Conservation (phyloP, 2,888 invertebrate genomes). For the Oligia latruncula region DNA sequence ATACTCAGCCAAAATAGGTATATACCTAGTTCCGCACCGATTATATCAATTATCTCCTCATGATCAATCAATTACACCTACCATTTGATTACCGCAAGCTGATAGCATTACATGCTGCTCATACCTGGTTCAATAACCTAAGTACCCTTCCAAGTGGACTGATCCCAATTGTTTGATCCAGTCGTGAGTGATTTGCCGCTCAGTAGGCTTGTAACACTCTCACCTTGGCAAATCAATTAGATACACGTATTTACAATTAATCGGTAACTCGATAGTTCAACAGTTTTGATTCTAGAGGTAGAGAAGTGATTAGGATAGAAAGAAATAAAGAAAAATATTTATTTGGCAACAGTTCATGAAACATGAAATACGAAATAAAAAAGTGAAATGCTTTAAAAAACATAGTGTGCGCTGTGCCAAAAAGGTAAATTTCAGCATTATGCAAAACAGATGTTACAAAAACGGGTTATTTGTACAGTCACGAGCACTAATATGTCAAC, state of each 20-base stretch:
- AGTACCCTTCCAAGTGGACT: constrained; percentile 1
- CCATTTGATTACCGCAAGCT: neutral
- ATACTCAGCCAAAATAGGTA: too few relatives aligned
- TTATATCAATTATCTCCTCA: neutral
- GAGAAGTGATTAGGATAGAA: too few relatives aligned
- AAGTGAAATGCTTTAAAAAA: neutral
- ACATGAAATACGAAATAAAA: neutral
- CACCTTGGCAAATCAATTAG: neutral
- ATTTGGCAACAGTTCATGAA: neutral
- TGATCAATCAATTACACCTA: neutral
- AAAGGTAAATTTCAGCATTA: neutral
- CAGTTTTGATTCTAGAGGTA: too few relatives aligned
- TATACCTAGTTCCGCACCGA: too few relatives aligned
- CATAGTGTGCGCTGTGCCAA: neutral
- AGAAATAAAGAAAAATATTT: neutral
- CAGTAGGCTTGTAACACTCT: neutral
- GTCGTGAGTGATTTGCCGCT: neutral
- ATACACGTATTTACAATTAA: neutral
- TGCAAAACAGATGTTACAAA: neutral
- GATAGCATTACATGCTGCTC: constrained; percentile 1
- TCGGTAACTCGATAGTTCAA: neutral
- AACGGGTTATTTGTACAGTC: too few relatives aligned
- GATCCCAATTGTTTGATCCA: constrained; percentile 20
- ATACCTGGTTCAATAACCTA: constrained; percentile 1
- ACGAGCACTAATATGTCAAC: too few relatives aligned